These are phyloP conservation scores for Phrynosoma blainvillii DNA, from an alignment of 2,113 vertebrate genomes.

Conservation along the genomic window DNA sequence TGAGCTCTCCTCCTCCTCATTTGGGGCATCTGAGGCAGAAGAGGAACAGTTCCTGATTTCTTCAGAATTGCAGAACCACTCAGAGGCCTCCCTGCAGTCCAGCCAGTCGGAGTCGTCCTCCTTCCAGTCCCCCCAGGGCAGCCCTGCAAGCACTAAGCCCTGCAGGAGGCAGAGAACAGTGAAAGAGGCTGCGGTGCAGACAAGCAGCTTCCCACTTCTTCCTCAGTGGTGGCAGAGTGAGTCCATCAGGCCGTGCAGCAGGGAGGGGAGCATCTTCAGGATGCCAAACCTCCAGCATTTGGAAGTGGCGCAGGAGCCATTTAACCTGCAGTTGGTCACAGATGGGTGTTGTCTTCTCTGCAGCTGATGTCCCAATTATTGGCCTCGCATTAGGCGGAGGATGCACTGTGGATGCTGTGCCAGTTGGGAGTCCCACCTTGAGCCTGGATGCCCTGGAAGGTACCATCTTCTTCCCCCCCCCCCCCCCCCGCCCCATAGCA, in stretches of 20 bases:
- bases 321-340: neutral
- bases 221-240: constrained; percentile 76
- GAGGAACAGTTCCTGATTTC: neutral
- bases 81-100: accelerated
- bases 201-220: constrained; percentile 55
- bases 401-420: constrained; percentile 70
- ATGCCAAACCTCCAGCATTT: no score
- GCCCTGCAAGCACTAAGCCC: accelerated
- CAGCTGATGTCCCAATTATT: constrained; percentile 57
- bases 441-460: constrained; percentile 85
- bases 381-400: constrained; percentile 47
- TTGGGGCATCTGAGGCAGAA: neutral
- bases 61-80: accelerated
- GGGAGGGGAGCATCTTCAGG: neutral
- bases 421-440: constrained; percentile 72
- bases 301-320: no score
- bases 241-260: constrained; percentile 13
- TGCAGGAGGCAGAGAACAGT: neutral
- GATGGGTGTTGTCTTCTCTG: accelerated
- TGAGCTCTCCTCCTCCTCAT: constrained; percentile 28
- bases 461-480: constrained; percentile 31
- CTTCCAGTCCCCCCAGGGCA: accelerated
- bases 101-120: accelerated
- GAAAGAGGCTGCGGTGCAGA: constrained; percentile 84
- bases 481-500: no score